Evolutionary conservation across 2,888 invertebrate genomes (phyloP).

Genomic region (Cheilosia soror): DNA sequence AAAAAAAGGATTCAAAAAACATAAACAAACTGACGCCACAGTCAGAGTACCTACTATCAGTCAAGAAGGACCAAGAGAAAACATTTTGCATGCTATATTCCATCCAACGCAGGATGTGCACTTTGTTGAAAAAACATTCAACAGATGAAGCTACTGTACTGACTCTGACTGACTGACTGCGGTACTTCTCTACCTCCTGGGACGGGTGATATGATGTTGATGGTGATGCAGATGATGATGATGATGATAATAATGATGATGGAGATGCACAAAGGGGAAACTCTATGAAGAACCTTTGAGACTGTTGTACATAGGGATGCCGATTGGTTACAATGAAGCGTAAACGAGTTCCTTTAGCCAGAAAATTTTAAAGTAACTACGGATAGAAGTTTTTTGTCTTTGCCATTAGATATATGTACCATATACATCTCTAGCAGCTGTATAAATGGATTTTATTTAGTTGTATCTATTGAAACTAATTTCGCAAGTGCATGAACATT

Average conservation of each 20-base stretch:
- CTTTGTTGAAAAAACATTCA: conserved; percentile 75
- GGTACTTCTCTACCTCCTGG: conserved; percentile 44
- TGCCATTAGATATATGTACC: not conserved
- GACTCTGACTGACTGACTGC: conserved; percentile 67
- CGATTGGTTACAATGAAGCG: conserved; percentile 69
- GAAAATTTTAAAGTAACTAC: conserved; percentile 41
- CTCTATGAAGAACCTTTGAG: conserved; percentile 32
- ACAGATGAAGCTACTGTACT: conserved; percentile 73
- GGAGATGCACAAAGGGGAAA: conserved; percentile 29
- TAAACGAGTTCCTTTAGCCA: conserved; percentile 52
- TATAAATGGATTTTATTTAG: not conserved
- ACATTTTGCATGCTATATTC: conserved; percentile 58
- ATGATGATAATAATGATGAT: conserved; percentile 42
- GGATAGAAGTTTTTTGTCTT: conserved; percentile 1
- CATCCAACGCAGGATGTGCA: conserved; percentile 65
- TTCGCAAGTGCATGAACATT: not conserved
- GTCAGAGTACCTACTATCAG: conserved; percentile 12
- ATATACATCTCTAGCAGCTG: not conserved
- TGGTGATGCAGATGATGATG: conserved; percentile 39
- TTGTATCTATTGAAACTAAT: not conserved
- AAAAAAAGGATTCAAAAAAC: conserved; percentile 19
- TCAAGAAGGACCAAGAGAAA: conserved; percentile 21
- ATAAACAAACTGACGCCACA: conserved; percentile 59
- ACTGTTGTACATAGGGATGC: conserved; percentile 29
- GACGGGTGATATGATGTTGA: conserved; percentile 18